These are phyloP conservation scores for Pseudomyrmex cubaensis DNA, from an alignment of 1,140 invertebrate species.

Conservation along the genomic window DNA sequence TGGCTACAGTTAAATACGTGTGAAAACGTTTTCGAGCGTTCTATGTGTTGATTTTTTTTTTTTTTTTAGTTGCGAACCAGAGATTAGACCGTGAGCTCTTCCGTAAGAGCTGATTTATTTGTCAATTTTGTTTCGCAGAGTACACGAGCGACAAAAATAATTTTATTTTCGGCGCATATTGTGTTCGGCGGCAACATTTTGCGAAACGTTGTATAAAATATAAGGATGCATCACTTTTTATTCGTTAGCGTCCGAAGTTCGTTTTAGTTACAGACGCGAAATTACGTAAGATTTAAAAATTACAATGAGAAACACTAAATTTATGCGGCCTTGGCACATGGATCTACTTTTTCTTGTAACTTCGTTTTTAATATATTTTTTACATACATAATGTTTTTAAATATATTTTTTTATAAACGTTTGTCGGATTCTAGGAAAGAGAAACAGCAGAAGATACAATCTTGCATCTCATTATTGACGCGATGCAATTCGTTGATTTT, in stretches of 20 bases:
- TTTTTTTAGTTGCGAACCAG: not conserved
- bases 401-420: too few relatives aligned
- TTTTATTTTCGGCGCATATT: not conserved
- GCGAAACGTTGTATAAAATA: not conserved
- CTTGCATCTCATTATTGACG: not conserved
- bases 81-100: not conserved
- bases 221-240: not conserved
- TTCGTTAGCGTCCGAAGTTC: not conserved
- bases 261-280: not conserved
- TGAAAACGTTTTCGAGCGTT: too few relatives aligned
- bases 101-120: not conserved
- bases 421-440: too few relatives aligned
- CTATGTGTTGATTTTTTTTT: not conserved
- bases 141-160: not conserved
- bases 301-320: constrained; percentile 12
- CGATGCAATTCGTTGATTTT: not conserved
- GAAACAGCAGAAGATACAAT: too few relatives aligned
- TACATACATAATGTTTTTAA: too few relatives aligned
- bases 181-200: not conserved
- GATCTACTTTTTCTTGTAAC: too few relatives aligned
- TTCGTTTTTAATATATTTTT: too few relatives aligned
- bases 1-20: too few relatives aligned
- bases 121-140: too few relatives aligned
- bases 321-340: not conserved
- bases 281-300: constrained; percentile 17